Percentiles rank a stretch among this genome's conserved stretches.
These are phyloP conservation scores for Tadarida brasiliensis DNA, from an alignment of 2,797 vertebrate species.

Conservation along the genomic window DNA sequence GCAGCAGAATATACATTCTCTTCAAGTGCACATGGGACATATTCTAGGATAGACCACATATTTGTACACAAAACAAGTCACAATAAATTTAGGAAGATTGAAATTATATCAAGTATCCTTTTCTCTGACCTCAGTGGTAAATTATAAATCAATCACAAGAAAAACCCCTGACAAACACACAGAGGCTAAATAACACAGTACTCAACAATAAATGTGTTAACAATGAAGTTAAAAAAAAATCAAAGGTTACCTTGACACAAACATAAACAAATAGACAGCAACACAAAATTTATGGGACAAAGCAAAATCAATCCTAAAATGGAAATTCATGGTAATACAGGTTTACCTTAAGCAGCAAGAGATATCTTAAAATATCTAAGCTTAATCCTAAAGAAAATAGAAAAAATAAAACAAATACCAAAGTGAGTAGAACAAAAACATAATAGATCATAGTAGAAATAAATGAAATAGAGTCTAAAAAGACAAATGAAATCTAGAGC, in stretches of 20 bases:
- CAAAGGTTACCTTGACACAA: background rate
- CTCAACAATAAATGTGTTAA: background rate
- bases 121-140: background rate
- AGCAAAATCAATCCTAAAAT: background rate
- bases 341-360: background rate
- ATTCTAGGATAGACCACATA: background rate
- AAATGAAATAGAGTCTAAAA: background rate
- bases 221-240: background rate
- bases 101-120: background rate
- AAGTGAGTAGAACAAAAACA: background rate
- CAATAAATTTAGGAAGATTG: background rate
- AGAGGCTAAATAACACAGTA: background rate
- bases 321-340: background rate
- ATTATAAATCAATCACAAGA: background rate
- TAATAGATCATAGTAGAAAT: background rate
- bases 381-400: background rate
- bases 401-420: background rate
- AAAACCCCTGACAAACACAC: background rate
- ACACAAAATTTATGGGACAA: background rate
- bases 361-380: background rate
- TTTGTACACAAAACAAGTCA: background rate
- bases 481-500: background rate
- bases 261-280: background rate
- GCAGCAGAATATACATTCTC: background rate
- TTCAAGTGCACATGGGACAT: background rate